Evolutionary conservation across 2,888 invertebrate species (phyloP), one percentile per base, ranked within the genome.

Genomic region (Augochlorella aurata): DNA sequence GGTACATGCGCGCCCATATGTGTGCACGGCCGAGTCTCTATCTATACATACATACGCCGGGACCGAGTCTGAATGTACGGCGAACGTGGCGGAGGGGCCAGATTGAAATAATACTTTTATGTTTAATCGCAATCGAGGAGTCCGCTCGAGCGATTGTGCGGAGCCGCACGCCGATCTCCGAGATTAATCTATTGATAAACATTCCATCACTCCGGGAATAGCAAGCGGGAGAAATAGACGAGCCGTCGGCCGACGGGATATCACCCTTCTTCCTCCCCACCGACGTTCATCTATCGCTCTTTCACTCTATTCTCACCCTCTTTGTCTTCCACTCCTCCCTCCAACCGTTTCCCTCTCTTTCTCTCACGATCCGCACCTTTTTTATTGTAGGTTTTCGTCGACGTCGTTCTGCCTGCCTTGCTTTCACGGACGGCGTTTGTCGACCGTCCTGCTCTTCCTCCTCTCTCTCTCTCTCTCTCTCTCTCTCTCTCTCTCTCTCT

Each of bases 141-240:
- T 86, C 85, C 85, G 84, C 77, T 87, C 89, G 88, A 84, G 77
- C 88, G 90, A 90, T 88, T 89, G 89, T 89, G 86, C 86, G 83
- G 83, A 89, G 87, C 88, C 88, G 89, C 88, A 87, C 90, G 86
- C 87, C 90, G 89, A 91, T 89, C 90, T 90, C 88, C 86, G 85
- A 90, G 90, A 92, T 92, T 92, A 92, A 92, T 91, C 91, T 91
- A 91, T 92, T 91, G 92, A 90, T 91, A 90, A 92, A 90, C 89
- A 91, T 91, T 92, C 89, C 90, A 91, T 91, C 90, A 89, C 87
- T 90, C 89, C 74, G 83, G 87, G 84, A 86, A 89, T 89, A 88
- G 84, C 85, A 82, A 79, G 82, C 80, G 87, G 81, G 81, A 82
- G 88, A 82, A 83, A 83, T 84, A 87, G 85, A 88, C 84, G 84